A percentile compares a stretch with the other conserved stretches of the same genome.
Evolutionary conservation across 2,113 vertebrate species (phyloP).

Genomic region (Andinoacara biseriatus): DNA sequence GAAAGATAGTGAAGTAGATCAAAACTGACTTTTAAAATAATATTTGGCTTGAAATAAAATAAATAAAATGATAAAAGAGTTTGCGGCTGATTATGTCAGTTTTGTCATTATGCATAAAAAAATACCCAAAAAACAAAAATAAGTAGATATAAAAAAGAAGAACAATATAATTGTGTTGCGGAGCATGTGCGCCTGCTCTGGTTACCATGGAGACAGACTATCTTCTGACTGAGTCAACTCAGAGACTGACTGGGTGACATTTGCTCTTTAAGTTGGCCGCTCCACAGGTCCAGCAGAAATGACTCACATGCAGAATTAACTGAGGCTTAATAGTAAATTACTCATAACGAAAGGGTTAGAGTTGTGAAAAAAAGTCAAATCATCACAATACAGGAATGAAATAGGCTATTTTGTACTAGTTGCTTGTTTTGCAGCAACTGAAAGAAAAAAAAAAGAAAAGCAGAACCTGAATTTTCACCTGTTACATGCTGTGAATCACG

Average conservation of each 20-base stretch:
- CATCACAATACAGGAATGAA: slow-evolving; percentile 4
- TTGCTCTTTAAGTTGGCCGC: slow-evolving; percentile 66
- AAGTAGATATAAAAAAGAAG: slow-evolving; percentile 15
- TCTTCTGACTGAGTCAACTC: slow-evolving; percentile 63
- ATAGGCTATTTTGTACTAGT: slow-evolving; percentile 5
- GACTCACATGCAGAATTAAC: slow-evolving; percentile 44
- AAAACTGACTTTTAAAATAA: not conserved
- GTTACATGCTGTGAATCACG: slow-evolving; percentile 44
- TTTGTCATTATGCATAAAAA: not conserved
- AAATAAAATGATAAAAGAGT: not conserved
- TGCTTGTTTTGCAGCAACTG: slow-evolving; percentile 12
- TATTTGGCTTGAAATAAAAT: not conserved
- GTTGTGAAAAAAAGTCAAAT: not conserved
- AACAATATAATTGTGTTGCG: slow-evolving; percentile 47
- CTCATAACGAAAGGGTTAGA: slow-evolving; percentile 28
- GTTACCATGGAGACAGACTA: slow-evolving; percentile 77
- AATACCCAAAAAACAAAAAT: not conserved
- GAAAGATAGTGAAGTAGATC: not conserved
- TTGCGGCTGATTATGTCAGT: not conserved
- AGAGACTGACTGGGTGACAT: slow-evolving; percentile 70
- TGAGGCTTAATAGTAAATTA: slow-evolving; percentile 40
- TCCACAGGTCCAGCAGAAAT: slow-evolving; percentile 55
- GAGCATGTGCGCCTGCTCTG: slow-evolving; percentile 50
- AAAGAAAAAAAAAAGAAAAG: not conserved
- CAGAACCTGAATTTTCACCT: slow-evolving; percentile 34